Evolutionary conservation across 2,113 vertebrate genomes (phyloP).

Genomic region (Apodemus sylvaticus): DNA sequence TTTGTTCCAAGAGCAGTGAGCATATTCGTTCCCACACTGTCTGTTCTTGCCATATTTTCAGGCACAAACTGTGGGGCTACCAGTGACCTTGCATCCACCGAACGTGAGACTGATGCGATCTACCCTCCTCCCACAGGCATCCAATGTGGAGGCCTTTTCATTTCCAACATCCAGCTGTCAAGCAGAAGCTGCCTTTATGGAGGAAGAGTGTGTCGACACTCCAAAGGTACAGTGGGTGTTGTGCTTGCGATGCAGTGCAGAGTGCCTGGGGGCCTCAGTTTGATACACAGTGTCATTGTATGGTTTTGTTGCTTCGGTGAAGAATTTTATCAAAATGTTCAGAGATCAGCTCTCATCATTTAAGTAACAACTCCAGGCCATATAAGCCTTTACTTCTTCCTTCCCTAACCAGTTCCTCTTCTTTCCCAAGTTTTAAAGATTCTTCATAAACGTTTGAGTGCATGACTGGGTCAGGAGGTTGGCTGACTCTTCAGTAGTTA

Average conservation of each 20-base stretch:
- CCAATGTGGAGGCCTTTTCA: slow-evolving; percentile 89
- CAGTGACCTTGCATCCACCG: slow-evolving; percentile 89
- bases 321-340: neutral
- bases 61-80: slow-evolving; percentile 89
- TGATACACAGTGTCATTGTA: neutral
- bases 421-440: neutral
- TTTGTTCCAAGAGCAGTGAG: neutral
- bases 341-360: neutral
- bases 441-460: neutral
- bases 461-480: neutral
- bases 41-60: slow-evolving; percentile 70
- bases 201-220: slow-evolving; percentile 93
- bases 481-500: neutral
- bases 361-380: neutral
- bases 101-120: slow-evolving; percentile 91
- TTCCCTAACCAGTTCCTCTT: neutral
- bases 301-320: neutral
- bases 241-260: neutral
- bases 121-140: slow-evolving; percentile 88
- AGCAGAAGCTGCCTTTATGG: slow-evolving; percentile 92
- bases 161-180: slow-evolving; percentile 89
- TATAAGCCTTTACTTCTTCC: neutral
- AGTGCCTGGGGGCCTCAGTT: neutral
- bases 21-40: neutral
- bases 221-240: slow-evolving; percentile 90